Percentiles rank a stretch among this genome's conserved stretches.
Conservation (phyloP, 1,140 invertebrate species). For the Bilobella aurantiaca region DNA sequence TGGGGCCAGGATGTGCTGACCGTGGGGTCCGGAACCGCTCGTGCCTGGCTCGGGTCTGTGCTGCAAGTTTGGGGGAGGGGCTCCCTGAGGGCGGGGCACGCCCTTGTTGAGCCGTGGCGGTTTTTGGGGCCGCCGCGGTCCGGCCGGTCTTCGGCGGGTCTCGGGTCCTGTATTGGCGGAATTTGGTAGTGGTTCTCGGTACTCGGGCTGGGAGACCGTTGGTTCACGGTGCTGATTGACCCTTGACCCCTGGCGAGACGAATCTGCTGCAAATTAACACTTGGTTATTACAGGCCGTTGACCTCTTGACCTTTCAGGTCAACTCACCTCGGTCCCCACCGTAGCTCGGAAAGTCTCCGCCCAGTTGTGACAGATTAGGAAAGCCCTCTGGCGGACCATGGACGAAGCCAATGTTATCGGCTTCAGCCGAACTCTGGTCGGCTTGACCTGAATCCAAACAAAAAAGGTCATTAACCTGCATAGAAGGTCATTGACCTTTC, state of each 20-base stretch:
- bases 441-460: not conserved
- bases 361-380: slow-evolving; percentile 20
- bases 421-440: slow-evolving; percentile 1
- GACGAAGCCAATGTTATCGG: slow-evolving; percentile 26
- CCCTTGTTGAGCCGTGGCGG: not conserved
- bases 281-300: no score
- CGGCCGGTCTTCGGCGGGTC: not conserved
- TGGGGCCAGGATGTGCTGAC: no score
- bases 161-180: not conserved
- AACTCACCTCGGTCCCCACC: not conserved
- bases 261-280: no score
- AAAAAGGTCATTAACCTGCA: not conserved
- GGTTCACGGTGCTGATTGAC: no score
- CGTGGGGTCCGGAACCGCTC: not conserved
- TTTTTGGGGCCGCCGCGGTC: not conserved
- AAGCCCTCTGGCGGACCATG: slow-evolving; percentile 28
- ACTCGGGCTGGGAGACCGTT: no score
- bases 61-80: not conserved
- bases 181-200: not conserved
- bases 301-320: no score
- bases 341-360: slow-evolving; percentile 23
- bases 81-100: not conserved
- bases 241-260: no score
- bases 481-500: not conserved
- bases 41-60: no score